Percentiles rank a stretch among this genome's conserved stretches.
phyloP scores from a whole-genome alignment of 2,797 vertebrate genomes.

The Carduelis carduelis region DNA sequence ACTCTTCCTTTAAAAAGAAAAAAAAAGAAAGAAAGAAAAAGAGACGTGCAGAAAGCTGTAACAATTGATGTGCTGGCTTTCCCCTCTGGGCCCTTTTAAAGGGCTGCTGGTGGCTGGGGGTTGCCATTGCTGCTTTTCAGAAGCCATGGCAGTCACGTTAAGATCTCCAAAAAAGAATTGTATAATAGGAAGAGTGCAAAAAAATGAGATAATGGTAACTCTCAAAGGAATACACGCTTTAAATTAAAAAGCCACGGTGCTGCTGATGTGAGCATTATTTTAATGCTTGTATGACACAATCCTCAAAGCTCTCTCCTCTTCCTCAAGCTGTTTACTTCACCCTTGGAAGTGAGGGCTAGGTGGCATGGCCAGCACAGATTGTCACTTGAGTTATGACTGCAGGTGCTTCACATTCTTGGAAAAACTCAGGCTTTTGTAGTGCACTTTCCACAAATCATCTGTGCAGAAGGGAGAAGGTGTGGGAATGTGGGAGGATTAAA shows the following conservation, averaged over 20 bases:
- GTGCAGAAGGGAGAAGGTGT: fast-evolving
- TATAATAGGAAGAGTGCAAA: conserved; percentile 57
- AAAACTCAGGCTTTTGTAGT: background rate
- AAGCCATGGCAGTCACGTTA: conserved; percentile 40
- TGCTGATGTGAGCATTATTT: conserved; percentile 46
- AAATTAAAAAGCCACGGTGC: conserved; percentile 50
- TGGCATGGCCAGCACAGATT: background rate
- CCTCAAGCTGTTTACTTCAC: background rate
- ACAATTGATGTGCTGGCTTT: conserved; percentile 50
- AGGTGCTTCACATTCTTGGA: background rate
- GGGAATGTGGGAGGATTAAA: background rate
- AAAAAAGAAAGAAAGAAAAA: background rate
- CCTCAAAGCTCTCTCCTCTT: background rate
- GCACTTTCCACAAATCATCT: background rate
- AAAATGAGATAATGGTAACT: conserved; percentile 43
- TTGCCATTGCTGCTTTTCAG: conserved; percentile 32
- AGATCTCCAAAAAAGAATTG: conserved; percentile 29
- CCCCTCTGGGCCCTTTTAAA: conserved; percentile 59
- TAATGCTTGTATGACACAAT: background rate
- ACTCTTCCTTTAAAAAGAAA: background rate
- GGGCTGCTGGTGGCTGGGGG: conserved; percentile 37
- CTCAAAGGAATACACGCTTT: conserved; percentile 47
- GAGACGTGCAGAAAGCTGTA: conserved; percentile 22
- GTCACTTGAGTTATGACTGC: background rate
- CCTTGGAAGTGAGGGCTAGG: background rate